Evolutionary conservation across 2,888 invertebrate species (phyloP).

Genomic region (Pachydiplax longipennis): DNA sequence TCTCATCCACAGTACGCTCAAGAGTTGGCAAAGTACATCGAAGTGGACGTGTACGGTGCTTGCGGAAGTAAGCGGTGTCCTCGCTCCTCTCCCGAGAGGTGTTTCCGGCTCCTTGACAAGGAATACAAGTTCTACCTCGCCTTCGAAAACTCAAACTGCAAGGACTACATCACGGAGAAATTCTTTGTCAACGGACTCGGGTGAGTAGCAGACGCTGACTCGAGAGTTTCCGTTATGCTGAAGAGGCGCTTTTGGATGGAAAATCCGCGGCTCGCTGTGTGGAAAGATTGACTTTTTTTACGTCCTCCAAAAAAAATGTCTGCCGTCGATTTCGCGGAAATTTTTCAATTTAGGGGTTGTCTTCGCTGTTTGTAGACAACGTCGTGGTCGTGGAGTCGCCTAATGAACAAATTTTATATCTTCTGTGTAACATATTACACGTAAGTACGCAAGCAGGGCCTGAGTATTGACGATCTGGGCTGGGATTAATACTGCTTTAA

Average conservation of each 20-base stretch:
- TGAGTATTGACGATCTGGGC: no score
- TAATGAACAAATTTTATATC: no score
- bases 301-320: not conserved
- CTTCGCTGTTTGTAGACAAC: no score
- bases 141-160: constrained; percentile 96
- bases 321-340: not conserved
- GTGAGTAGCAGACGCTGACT: constrained; percentile 63
- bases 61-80: constrained; percentile 89
- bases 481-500: no score
- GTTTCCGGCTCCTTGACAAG: constrained; percentile 87
- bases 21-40: constrained; percentile 82
- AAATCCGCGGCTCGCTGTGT: no score
- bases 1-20: constrained; percentile 70
- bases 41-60: constrained; percentile 88
- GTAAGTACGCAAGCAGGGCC: no score
- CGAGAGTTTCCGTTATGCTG: constrained; percentile 39
- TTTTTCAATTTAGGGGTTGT: no score
- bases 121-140: constrained; percentile 97
- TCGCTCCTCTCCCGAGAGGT: constrained; percentile 75
- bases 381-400: no score
- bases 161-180: constrained; percentile 95
- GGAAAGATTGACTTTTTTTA: not conserved
- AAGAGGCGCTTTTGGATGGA: not conserved
- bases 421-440: no score
- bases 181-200: constrained; percentile 94